phyloP scores from a whole-genome alignment of 2,797 vertebrate species.

The Acrossocheilus wenchowensis region DNA sequence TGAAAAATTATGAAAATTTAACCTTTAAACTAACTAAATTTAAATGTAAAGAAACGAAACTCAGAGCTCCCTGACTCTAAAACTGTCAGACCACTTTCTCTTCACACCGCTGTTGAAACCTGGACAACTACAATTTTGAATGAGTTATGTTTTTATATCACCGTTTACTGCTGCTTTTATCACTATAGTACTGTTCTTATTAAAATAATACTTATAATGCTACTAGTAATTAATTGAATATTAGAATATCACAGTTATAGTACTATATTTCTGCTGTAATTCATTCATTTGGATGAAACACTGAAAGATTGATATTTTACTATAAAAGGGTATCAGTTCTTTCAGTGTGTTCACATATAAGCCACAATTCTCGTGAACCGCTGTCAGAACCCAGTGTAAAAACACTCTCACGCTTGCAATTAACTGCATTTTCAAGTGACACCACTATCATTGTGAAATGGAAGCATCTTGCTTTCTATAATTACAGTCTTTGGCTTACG shows the following conservation, averaged over 20 bases:
- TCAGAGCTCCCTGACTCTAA: too few species aligned
- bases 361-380: not conserved
- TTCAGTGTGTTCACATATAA: not conserved
- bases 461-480: not conserved
- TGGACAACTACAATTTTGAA: not conserved
- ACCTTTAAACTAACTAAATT: too few species aligned
- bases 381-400: not conserved
- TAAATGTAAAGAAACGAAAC: too few species aligned
- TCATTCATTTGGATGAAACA: not conserved
- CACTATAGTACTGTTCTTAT: not conserved
- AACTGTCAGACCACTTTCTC: too few species aligned
- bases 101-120: too few species aligned
- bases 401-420: not conserved
- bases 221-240: not conserved
- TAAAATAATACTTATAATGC: not conserved
- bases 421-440: not conserved
- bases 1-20: too few species aligned
- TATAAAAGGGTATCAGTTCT: not conserved
- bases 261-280: not conserved
- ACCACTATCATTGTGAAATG: not conserved
- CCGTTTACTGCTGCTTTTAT: not conserved
- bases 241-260: not conserved
- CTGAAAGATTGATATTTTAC: not conserved
- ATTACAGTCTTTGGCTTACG: not conserved
- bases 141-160: not conserved